Conservation (phyloP, 2,797 vertebrate species). For the Peromyscus eremicus region DNA sequence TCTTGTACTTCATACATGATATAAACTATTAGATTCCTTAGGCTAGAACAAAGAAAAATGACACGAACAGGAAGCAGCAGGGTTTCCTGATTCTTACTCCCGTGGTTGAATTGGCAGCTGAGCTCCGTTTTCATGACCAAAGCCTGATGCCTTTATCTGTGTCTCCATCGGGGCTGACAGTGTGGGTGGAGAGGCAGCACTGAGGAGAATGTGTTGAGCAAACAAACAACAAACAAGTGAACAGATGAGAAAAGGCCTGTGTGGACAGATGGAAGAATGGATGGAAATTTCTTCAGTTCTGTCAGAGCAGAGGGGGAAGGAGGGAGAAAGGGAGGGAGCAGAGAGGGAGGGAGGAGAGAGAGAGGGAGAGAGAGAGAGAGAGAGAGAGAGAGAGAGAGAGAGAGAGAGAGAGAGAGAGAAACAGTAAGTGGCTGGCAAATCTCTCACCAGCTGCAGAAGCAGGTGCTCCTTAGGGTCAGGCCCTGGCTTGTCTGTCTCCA, state of each 20-base stretch:
- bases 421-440: not conserved
- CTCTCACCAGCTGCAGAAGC: constrained; percentile 58
- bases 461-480: not conserved
- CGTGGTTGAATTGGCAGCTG: not conserved
- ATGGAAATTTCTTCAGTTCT: constrained; percentile 7
- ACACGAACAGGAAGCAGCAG: not conserved
- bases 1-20: not conserved
- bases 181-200: not conserved
- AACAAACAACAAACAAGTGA: constrained; percentile 30
- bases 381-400: too few species aligned
- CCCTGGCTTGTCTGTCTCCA: not conserved
- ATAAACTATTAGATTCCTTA: not conserved
- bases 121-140: not conserved
- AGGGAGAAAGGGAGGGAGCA: accelerated
- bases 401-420: too few species aligned
- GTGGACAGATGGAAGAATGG: not conserved
- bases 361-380: too few species aligned
- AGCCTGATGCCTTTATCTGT: not conserved
- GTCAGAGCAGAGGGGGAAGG: not conserved
- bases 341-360: too few species aligned
- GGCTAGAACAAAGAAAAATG: not conserved
- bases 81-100: not conserved
- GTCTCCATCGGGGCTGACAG: not conserved
- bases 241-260: not conserved
- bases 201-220: not conserved